Evolutionary conservation across 2,797 vertebrate species (phyloP).

Genomic region (Champsocephalus gunnari): DNA sequence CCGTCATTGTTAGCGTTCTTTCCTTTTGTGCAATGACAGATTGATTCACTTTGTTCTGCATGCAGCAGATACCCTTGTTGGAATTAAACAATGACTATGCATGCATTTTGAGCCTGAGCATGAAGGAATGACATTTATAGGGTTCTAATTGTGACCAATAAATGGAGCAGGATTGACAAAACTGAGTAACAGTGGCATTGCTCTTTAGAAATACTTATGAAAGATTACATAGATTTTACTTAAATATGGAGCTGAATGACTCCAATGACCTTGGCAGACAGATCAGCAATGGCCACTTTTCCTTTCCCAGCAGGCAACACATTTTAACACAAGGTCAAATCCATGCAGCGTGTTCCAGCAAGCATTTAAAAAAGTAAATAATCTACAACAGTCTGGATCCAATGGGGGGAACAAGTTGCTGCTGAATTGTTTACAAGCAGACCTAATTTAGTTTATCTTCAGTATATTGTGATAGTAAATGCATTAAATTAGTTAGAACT

Average conservation of each 20-base stretch:
- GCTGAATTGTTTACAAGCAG: constrained; percentile 6
- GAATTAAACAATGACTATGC: constrained; percentile 37
- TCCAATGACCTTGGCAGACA: constrained; percentile 36
- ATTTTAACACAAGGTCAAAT: constrained; percentile 38
- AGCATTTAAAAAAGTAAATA: constrained; percentile 15
- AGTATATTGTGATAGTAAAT: constrained; percentile 1
- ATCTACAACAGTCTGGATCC: background rate
- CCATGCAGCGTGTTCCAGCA: constrained; percentile 1
- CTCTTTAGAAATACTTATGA: constrained; percentile 32
- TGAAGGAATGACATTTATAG: constrained; percentile 7
- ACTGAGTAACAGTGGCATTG: constrained; percentile 15
- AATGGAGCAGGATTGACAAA: constrained; percentile 33
- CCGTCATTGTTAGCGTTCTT: constrained; percentile 49
- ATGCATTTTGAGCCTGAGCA: constrained; percentile 8
- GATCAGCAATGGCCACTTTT: constrained; percentile 33
- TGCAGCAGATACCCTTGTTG: constrained; percentile 47
- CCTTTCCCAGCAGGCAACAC: constrained; percentile 3
- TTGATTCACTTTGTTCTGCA: constrained; percentile 52
- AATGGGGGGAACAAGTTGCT: background rate
- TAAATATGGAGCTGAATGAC: constrained; percentile 22
- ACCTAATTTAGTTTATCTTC: background rate
- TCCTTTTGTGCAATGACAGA: constrained; percentile 26
- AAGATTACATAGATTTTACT: constrained; percentile 40
- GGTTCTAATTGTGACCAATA: constrained; percentile 24
- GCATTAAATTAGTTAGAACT: constrained; percentile 19